Evolutionary conservation across 2,797 vertebrate genomes (phyloP), one percentile per base, ranked within the genome.

Genomic region (Urocyon cinereoargenteus): DNA sequence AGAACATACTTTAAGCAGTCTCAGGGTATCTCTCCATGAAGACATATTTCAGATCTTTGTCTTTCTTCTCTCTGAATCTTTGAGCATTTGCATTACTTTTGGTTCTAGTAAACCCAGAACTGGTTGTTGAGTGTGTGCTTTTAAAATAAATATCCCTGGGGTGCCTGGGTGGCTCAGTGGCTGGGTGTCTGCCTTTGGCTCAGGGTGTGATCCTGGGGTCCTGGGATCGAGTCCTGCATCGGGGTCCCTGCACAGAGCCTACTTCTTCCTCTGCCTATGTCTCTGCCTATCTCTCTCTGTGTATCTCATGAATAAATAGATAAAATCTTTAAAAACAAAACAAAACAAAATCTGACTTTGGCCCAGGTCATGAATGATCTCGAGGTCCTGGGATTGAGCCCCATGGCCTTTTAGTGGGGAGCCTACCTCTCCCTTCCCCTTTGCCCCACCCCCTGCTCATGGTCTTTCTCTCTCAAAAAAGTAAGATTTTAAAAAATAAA

Each of bases 11-110:
- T n/a, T 7, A 8, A 19, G n/a, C n/a, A 34, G 64, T 34, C 64
- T 75, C 45, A 28, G 45, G 45, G 51, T 36, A 0, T 34, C 3
- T 70, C 40, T 79, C 59, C 36, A 15, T 6, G 36, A 83, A 91
- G 78, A 93, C n/a, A 24, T 3, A 26, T 19, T 51, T 53, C 61
- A 79, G 73, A 61, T 15, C 59, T 5, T 2, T 66, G 15, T 40
- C 49, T 72, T 49, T 61, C 45, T 86, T 79, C 49, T 77, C 72
- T 86, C 53, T 13, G 61, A 57, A 61, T 83, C 91, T 97, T 90
- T 87, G 12, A 91, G 36, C 22, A 28, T 79, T 6, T 93, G 64
- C 72, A 59, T 91, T 62, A 49, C 62, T 77, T 85, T 59, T 70
- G 31, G 9, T 59, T 62, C 79, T 84, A 70, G 72, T 31, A 77